Evolutionary conservation across 2,797 vertebrate genomes (phyloP).

Genomic region (Phataginus tricuspis): DNA sequence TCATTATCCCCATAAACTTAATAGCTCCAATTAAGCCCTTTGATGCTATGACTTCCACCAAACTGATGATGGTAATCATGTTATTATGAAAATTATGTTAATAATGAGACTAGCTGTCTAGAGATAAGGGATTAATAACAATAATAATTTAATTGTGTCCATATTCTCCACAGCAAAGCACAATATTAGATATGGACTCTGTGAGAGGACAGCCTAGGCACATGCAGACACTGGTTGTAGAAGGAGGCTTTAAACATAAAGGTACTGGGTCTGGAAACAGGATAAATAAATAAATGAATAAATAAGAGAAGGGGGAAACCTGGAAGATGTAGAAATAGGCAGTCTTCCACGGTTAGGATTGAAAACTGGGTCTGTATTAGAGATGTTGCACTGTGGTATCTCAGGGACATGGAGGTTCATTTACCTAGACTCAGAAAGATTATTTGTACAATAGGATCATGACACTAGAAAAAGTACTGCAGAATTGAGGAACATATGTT

Average conservation of each 20-base stretch:
- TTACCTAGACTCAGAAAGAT: background rate
- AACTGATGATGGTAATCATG: conserved; percentile 26
- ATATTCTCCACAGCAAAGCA: background rate
- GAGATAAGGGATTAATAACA: background rate
- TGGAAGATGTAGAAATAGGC: background rate
- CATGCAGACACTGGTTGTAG: background rate
- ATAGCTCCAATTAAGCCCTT: conserved; percentile 60
- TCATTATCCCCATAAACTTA: conserved; percentile 38
- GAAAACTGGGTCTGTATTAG: background rate
- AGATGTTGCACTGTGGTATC: background rate
- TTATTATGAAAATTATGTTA: conserved; percentile 55
- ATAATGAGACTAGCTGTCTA: background rate
- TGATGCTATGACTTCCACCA: conserved; percentile 14
- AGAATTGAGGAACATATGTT: background rate
- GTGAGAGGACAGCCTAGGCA: background rate
- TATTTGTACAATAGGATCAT: background rate
- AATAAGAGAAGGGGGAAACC: too few species aligned
- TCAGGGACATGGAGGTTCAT: background rate
- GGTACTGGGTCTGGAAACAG: background rate
- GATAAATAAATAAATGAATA: background rate
- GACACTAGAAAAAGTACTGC: background rate
- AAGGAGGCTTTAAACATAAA: background rate
- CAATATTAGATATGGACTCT: background rate
- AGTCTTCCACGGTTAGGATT: background rate
- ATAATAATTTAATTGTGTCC: conserved; percentile 29